Evolutionary conservation across 2,797 vertebrate genomes (phyloP), one percentile per base, ranked within the genome.

Genomic region (Cossypha niveicapilla): DNA sequence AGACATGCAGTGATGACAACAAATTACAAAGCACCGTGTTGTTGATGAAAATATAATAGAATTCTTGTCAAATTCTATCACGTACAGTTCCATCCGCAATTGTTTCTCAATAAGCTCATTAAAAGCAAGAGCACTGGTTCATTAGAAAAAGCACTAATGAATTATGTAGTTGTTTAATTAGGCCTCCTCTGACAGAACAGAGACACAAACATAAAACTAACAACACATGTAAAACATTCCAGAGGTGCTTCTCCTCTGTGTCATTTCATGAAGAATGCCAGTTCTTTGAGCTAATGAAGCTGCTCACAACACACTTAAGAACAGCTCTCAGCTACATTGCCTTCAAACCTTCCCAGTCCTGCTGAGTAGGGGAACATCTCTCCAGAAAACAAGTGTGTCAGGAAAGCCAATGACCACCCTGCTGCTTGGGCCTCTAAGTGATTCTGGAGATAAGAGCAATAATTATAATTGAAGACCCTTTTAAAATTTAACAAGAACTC

Each of bases 121-220:
- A 88, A 83, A 95, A 96, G 37, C 56, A 89, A 71, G 62, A 41
- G 37, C 47, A 54, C 54, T 84, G 48, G 45, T 92, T 96, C 61
- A 30, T 95, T 80, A 86, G 77, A 66, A 90, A 90, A 96, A 86
- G 77, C 75, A 84, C 54, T 63, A 75, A 96, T 72, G 47, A 77
- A 91, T 83, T 74, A 94, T 83, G 51, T 78, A 96, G 95, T 68
- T 88, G 74, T 76, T 89, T 95, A 96, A 95, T 96, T 83, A 85
- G 82, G 85, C 44, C 86, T 93, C 92, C 88, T 92, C 70, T 89
- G 73, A 95, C 75, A 96, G 93, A 96, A 94, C 62, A 51, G 13
- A 93, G 90, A 47, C 80, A 93, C 68, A 91, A 93, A 92, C 71
- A 81, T 16, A 79, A 94, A 96, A 48, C 77, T 76, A 92, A n/a